phyloP scores from a whole-genome alignment of 2,113 vertebrate species.

The Pygoscelis adeliae region DNA sequence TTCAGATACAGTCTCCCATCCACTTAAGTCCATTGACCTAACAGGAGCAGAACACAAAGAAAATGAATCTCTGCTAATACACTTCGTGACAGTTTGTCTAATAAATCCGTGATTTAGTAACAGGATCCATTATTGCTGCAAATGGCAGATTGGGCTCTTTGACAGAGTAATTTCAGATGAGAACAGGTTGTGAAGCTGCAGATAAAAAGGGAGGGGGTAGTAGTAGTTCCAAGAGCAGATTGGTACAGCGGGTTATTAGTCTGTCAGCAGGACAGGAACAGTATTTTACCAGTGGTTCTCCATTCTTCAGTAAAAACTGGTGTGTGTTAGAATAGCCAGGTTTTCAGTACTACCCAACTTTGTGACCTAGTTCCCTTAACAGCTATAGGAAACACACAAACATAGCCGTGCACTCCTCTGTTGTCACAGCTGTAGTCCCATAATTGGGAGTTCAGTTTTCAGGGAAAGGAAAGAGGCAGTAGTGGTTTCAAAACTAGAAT shows the following conservation, averaged over 20 bases:
- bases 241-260: not conserved
- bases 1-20: not conserved
- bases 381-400: not conserved
- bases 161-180: conserved; percentile 15
- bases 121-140: not conserved
- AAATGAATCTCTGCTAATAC: not conserved
- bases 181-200: conserved; percentile 12
- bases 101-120: not conserved
- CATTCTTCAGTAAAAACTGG: not conserved
- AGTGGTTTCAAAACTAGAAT: not conserved
- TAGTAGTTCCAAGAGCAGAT: not conserved
- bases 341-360: not conserved
- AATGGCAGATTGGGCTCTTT: not conserved
- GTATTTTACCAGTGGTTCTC: not conserved
- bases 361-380: not conserved
- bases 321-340: not conserved
- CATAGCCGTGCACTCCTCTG: not conserved
- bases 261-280: not conserved
- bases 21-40: not conserved
- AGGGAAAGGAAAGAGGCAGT: not conserved
- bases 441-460: not conserved
- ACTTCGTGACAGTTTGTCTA: not conserved
- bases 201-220: not conserved
- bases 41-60: not conserved
- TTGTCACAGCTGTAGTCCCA: not conserved